Evolutionary conservation across 2,888 invertebrate genomes (phyloP).

Genomic region (Acrocyrtus sp.): DNA sequence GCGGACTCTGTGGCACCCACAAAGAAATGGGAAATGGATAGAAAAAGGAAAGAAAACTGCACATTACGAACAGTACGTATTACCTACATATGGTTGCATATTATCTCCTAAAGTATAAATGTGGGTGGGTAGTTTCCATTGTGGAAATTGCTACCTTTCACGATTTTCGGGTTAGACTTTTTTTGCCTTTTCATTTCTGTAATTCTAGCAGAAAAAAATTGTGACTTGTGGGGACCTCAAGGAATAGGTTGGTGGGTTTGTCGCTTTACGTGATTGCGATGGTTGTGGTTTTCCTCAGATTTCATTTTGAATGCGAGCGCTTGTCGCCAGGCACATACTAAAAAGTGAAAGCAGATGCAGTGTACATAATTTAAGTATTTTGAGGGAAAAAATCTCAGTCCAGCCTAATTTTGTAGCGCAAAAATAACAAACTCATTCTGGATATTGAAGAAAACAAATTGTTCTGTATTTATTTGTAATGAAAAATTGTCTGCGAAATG

Average conservation of each 20-base stretch:
- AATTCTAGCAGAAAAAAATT: conserved; percentile 34
- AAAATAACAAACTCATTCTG: too few relatives aligned
- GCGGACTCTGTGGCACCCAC: not conserved
- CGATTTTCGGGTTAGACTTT: conserved; percentile 32
- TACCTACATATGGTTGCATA: conserved; percentile 26
- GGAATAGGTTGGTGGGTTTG: not conserved
- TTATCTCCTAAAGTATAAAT: conserved; percentile 1
- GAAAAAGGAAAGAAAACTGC: conserved; percentile 16
- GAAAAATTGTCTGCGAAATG: too few relatives aligned
- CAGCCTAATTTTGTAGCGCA: too few relatives aligned
- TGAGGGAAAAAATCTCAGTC: too few relatives aligned
- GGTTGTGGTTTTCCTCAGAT: conserved; percentile 15
- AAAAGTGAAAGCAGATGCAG: not conserved
- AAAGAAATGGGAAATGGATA: conserved; percentile 15
- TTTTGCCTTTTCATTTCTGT: conserved; percentile 11
- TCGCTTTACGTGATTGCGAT: conserved; percentile 7
- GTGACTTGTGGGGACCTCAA: conserved; percentile 29
- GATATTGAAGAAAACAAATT: too few relatives aligned
- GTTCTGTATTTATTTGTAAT: too few relatives aligned
- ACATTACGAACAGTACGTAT: conserved; percentile 9
- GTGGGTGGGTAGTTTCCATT: conserved; percentile 22
- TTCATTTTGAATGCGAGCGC: too few relatives aligned
- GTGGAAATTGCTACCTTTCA: conserved; percentile 27
- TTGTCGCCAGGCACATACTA: too few relatives aligned
- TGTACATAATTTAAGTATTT: too few relatives aligned